Evolutionary conservation across 2,113 vertebrate genomes (phyloP).

Genomic region (Halcyon senegalensis): DNA sequence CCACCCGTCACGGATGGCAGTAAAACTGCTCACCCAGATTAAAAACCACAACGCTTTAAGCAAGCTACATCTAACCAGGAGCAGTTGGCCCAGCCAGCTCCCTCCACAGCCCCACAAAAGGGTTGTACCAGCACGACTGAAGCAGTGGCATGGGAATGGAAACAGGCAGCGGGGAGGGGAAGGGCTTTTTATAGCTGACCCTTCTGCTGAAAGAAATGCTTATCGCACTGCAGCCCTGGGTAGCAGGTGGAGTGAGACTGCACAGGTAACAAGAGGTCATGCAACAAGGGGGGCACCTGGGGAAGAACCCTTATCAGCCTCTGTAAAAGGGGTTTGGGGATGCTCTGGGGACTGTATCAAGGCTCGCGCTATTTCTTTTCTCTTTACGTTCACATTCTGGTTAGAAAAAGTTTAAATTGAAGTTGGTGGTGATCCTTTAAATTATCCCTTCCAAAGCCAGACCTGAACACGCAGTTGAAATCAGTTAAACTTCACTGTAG

Average conservation of each 20-base stretch:
- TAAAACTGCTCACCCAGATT: background rate
- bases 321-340: background rate
- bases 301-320: background rate
- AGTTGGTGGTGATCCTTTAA: background rate
- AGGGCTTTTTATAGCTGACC: slow-evolving; percentile 66
- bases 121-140: background rate
- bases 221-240: background rate
- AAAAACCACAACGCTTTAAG: background rate
- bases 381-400: background rate
- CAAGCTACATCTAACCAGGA: background rate
- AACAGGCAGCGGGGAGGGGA: slow-evolving; percentile 26
- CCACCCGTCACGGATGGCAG: background rate
- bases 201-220: slow-evolving; percentile 46
- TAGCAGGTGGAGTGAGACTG: slow-evolving; percentile 45
- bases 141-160: background rate
- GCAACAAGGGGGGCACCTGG: background rate
- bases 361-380: background rate
- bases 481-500: background rate
- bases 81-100: background rate
- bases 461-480: background rate
- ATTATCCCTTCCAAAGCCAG: background rate
- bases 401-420: background rate
- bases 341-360: background rate
- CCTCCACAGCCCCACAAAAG: background rate
- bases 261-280: slow-evolving; percentile 47